Evolutionary conservation across 2,113 vertebrate species (phyloP).

Genomic region (Myanophis thanlyinensis): DNA sequence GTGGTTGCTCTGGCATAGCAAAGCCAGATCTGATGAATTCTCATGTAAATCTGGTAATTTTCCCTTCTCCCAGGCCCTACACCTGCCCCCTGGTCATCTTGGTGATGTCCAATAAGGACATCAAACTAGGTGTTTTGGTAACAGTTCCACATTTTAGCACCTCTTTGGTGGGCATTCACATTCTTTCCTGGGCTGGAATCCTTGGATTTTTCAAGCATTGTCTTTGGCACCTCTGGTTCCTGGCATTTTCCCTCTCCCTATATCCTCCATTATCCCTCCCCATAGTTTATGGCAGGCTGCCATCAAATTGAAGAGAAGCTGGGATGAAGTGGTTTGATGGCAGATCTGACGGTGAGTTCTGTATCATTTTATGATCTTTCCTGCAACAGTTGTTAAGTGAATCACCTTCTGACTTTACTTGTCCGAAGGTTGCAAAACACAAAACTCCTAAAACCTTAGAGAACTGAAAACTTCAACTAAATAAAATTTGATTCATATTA

Average conservation of each 20-base stretch:
- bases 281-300: not conserved
- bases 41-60: not conserved
- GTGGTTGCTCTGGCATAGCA: not conserved
- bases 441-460: not conserved
- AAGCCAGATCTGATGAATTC: not conserved
- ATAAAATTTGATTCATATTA: not conserved
- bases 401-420: not conserved
- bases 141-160: not conserved
- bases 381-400: not conserved
- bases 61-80: not conserved
- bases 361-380: not conserved
- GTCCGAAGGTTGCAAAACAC: not conserved
- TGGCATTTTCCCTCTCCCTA: not conserved
- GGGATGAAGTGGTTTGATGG: not conserved
- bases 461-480: not conserved
- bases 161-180: not conserved
- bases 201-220: not conserved
- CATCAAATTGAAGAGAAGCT: not conserved
- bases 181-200: not conserved
- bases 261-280: not conserved
- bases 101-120: not conserved
- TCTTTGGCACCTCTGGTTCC: not conserved
- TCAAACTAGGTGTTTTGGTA: not conserved
- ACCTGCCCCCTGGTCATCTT: not conserved
- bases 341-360: not conserved